A percentile compares a stretch with the other conserved stretches of the same genome.
Conservation (phyloP, 2,888 invertebrate species). For the Cheilosia variabilis region DNA sequence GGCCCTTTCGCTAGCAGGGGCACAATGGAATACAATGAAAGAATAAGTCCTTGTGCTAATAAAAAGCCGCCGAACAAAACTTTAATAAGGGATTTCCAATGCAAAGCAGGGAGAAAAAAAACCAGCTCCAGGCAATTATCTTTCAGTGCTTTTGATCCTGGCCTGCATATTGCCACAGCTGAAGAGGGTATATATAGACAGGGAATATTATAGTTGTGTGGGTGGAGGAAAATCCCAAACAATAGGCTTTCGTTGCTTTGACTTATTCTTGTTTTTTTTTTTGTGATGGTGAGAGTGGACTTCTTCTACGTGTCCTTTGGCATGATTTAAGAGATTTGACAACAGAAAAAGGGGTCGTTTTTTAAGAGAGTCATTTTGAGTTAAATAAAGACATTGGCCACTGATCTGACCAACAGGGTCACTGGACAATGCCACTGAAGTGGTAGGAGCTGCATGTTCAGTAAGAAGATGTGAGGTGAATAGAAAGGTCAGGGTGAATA, state of each 20-base stretch:
- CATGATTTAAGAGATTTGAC: no score
- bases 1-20: not conserved
- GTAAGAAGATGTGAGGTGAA: no score
- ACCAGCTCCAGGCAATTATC: slow-evolving; percentile 55
- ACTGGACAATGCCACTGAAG: no score
- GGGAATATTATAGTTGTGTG: not conserved
- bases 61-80: slow-evolving; percentile 61
- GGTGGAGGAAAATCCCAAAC: slow-evolving; percentile 6
- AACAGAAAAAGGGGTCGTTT: no score
- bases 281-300: no score
- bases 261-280: no score
- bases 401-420: no score
- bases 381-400: no score
- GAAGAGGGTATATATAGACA: not conserved
- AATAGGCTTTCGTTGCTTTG: slow-evolving; percentile 16
- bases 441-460: no score
- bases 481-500: no score
- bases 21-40: slow-evolving; percentile 8
- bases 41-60: slow-evolving; percentile 51
- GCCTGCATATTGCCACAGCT: slow-evolving; percentile 46
- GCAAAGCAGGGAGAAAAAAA: slow-evolving; percentile 20
- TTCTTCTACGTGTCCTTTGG: no score
- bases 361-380: no score
- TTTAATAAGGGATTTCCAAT: slow-evolving; percentile 64
- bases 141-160: slow-evolving; percentile 67